Evolutionary conservation across 2,113 vertebrate species (phyloP).

Genomic region (Cololabis saira): DNA sequence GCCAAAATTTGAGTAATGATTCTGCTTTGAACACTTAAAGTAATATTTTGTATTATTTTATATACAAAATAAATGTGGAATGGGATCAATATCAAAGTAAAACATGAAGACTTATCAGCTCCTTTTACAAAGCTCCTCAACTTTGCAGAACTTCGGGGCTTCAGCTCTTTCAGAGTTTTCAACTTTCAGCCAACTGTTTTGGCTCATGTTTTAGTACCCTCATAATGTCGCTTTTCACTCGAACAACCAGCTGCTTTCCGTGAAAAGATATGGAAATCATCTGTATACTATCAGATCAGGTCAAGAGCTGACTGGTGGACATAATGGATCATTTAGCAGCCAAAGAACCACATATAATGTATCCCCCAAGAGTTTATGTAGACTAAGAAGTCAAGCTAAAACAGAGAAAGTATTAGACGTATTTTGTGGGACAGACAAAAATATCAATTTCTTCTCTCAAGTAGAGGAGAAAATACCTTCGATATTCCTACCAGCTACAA

Average conservation of each 20-base stretch:
- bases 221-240: background rate
- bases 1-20: too few relatives aligned
- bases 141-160: background rate
- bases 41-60: too few relatives aligned
- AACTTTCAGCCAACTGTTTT: background rate
- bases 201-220: background rate
- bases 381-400: background rate
- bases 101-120: too few relatives aligned
- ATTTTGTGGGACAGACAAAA: background rate
- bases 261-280: background rate
- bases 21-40: too few relatives aligned
- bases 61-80: too few relatives aligned
- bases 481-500: background rate
- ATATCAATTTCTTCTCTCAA: background rate
- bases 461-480: background rate
- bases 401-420: background rate
- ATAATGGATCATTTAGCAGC: conserved; percentile 13
- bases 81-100: too few relatives aligned
- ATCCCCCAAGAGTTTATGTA: background rate
- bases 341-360: background rate
- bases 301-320: background rate
- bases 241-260: background rate
- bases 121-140: conserved; percentile 1
- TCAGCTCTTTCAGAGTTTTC: too few relatives aligned
- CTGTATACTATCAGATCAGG: background rate